A percentile compares a stretch with the other conserved stretches of the same genome.
Evolutionary conservation across 1,140 invertebrate species (phyloP).

Genomic region (Papilio dardanus): DNA sequence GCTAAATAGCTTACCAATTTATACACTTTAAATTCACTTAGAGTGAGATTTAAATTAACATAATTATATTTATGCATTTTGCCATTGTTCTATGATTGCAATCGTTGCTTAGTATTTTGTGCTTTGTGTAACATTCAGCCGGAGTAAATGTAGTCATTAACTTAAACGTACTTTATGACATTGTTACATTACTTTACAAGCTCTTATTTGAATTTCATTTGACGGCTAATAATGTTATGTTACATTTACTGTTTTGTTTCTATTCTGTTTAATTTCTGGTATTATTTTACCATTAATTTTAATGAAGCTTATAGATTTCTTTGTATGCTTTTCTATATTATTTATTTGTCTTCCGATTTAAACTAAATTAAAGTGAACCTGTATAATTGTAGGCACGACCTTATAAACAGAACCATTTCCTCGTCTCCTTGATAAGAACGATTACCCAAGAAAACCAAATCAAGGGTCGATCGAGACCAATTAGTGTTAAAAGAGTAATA

Average conservation of each 20-base stretch:
- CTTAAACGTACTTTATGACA: conserved; percentile 35
- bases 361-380: neutral
- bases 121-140: conserved; percentile 24
- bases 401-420: neutral
- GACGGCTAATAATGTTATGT: conserved; percentile 20
- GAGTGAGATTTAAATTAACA: conserved; percentile 7
- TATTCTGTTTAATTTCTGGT: conserved; percentile 19
- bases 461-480: neutral
- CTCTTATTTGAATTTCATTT: conserved; percentile 33
- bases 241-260: conserved; percentile 16
- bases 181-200: conserved; percentile 38
- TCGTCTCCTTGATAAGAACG: neutral
- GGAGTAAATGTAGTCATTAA: conserved; percentile 36
- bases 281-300: neutral
- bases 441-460: neutral
- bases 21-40: conserved; percentile 14
- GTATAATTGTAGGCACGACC: neutral
- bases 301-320: too few relatives aligned
- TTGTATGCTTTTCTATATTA: neutral
- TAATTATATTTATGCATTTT: conserved; percentile 2
- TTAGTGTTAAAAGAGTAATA: conserved; percentile 10
- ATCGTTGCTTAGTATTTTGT: conserved; percentile 18
- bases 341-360: neutral
- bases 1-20: neutral
- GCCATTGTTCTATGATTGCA: conserved; percentile 24